These are phyloP conservation scores for Leguminivora glycinivorella DNA, from an alignment of 1,140 invertebrate genomes.

Conservation along the genomic window DNA sequence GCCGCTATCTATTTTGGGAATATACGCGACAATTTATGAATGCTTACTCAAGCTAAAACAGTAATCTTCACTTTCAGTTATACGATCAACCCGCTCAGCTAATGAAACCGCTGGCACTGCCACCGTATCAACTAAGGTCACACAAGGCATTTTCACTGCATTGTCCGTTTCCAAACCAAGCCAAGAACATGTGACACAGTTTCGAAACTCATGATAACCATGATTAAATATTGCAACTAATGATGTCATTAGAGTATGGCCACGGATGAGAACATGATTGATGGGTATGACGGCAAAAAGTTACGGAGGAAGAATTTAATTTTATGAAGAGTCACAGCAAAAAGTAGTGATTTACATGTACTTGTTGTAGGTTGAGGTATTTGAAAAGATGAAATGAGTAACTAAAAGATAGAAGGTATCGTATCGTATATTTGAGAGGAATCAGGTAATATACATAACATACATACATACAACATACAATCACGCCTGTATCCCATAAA, in stretches of 20 bases:
- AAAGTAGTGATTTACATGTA: too few species aligned
- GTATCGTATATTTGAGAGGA: too few species aligned
- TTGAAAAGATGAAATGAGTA: too few species aligned
- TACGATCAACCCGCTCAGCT: background rate
- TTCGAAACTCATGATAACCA: slow-evolving; percentile 11
- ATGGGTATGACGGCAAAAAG: background rate
- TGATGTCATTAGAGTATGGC: slow-evolving; percentile 9
- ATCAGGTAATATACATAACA: too few species aligned
- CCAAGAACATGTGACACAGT: slow-evolving; percentile 5
- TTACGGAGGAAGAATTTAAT: background rate
- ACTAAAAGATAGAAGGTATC: too few species aligned
- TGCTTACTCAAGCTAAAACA: too few species aligned
- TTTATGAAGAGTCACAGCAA: slow-evolving; percentile 6
- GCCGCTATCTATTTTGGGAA: too few species aligned
- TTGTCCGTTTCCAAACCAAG: slow-evolving; percentile 36
- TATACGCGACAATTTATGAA: too few species aligned
- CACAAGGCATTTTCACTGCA: slow-evolving; percentile 38
- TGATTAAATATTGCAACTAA: slow-evolving; percentile 18
- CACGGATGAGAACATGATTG: background rate
- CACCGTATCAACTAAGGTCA: slow-evolving; percentile 32
- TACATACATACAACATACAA: too few species aligned
- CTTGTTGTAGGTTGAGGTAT: too few species aligned
- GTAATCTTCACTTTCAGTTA: too few species aligned
- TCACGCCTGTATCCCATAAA: too few species aligned
- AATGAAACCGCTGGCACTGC: slow-evolving; percentile 32